Percentiles rank a stretch among this genome's conserved stretches.
Evolutionary conservation across 1,140 invertebrate species (phyloP).

Genomic region (Drosophila kikkawai): DNA sequence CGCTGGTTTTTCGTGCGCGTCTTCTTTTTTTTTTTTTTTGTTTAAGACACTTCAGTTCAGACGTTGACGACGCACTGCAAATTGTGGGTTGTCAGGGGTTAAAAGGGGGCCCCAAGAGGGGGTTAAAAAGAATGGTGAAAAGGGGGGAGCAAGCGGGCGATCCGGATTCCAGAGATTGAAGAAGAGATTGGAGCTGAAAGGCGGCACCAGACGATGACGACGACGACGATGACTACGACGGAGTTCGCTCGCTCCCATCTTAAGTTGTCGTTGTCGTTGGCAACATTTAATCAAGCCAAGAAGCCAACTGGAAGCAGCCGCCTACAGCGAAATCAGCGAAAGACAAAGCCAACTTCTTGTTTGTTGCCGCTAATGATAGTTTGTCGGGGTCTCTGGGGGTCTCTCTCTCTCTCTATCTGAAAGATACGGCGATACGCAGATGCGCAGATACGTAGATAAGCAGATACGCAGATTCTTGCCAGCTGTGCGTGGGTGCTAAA

Average conservation of each 20-base stretch:
- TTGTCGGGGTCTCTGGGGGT: slow-evolving; percentile 7
- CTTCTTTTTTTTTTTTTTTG: slow-evolving; percentile 23
- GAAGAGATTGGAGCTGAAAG: slow-evolving; percentile 64
- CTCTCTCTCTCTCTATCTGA: slow-evolving; percentile 17
- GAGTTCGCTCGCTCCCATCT: slow-evolving; percentile 12
- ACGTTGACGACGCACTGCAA: slow-evolving; percentile 66
- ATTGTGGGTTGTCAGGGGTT: slow-evolving; percentile 44
- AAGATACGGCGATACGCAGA: slow-evolving; percentile 26
- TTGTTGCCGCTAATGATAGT: slow-evolving; percentile 67
- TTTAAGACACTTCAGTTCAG: slow-evolving; percentile 60
- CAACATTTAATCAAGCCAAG: slow-evolving; percentile 80
- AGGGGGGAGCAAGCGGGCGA: slow-evolving; percentile 4
- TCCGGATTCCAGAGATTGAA: slow-evolving; percentile 33
- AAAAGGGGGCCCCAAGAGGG: slow-evolving; percentile 2
- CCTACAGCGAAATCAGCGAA: slow-evolving; percentile 39
- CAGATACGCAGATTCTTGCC: slow-evolving; percentile 23
- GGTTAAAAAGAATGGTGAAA: slow-evolving; percentile 1
- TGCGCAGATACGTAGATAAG: slow-evolving; percentile 10
- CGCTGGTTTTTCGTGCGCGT: slow-evolving; percentile 52
- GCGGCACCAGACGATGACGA: slow-evolving; percentile 50
- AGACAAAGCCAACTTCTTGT: slow-evolving; percentile 67
- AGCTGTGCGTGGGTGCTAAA: slow-evolving; percentile 11
- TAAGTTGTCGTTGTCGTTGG: slow-evolving; percentile 62
- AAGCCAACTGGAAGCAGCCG: slow-evolving; percentile 76
- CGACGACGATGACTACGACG: slow-evolving; percentile 1